Evolutionary conservation across 1,140 invertebrate species (phyloP).

Genomic region (Drosophila ercepeae): DNA sequence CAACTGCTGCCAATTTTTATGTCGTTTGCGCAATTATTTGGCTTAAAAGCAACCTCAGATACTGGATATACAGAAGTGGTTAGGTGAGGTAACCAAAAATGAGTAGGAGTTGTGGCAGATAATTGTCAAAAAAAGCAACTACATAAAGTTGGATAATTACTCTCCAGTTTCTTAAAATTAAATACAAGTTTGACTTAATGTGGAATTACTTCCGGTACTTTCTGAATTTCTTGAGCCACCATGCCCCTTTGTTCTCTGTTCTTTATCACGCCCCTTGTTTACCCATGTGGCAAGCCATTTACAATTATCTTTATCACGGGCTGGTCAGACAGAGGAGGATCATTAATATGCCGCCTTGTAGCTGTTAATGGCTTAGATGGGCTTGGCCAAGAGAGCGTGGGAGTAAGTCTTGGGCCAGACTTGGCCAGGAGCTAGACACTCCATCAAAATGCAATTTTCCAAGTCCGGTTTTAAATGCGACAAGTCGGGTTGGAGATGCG

Average conservation of each 20-base stretch:
- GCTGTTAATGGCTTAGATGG: constrained; percentile 13
- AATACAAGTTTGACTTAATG: neutral
- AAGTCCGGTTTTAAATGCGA: constrained; percentile 51
- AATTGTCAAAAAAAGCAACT: constrained; percentile 19
- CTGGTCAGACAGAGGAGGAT: constrained; percentile 26
- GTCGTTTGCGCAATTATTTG: constrained; percentile 53
- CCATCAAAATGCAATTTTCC: constrained; percentile 30
- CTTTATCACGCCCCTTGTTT: constrained; percentile 33
- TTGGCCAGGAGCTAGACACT: constrained; percentile 30
- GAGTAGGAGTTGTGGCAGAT: constrained; percentile 31
- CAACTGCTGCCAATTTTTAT: constrained; percentile 47
- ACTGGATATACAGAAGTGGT: constrained; percentile 9
- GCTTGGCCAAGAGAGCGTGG: constrained; percentile 49
- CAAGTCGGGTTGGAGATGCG: constrained; percentile 57
- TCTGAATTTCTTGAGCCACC: constrained; percentile 1
- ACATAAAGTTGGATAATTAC: neutral
- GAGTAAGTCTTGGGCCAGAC: constrained; percentile 38
- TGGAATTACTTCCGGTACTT: neutral
- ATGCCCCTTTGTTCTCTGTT: too few relatives aligned
- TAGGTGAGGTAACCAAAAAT: constrained; percentile 33
- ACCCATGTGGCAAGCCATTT: constrained; percentile 47
- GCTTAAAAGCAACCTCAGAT: constrained; percentile 23
- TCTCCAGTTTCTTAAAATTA: neutral
- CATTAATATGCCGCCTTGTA: constrained; percentile 69
- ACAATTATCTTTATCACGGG: constrained; percentile 49